These are phyloP conservation scores for Ametastegia equiseti DNA, from an alignment of 2,888 invertebrate genomes.

Conservation along the genomic window DNA sequence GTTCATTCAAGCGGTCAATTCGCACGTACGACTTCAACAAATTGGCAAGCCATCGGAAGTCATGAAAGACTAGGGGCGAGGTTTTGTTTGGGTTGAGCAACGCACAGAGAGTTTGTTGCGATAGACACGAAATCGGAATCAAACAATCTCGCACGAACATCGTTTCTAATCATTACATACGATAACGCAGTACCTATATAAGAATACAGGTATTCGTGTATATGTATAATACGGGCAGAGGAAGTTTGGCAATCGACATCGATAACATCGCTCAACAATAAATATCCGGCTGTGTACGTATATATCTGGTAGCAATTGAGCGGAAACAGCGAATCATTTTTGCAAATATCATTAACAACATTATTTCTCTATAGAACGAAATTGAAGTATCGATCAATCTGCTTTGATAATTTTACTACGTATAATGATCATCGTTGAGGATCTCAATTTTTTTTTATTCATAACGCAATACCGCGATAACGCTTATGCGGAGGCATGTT, in stretches of 20 bases:
- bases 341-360: background rate
- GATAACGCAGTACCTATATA: background rate
- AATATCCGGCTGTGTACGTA: slow-evolving; percentile 26
- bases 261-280: slow-evolving; percentile 40
- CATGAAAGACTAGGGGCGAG: background rate
- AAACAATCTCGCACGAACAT: slow-evolving; percentile 4
- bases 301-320: background rate
- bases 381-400: background rate
- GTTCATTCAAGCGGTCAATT: slow-evolving; percentile 8
- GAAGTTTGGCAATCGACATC: slow-evolving; percentile 42
- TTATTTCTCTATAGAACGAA: background rate
- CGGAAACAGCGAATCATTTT: slow-evolving; percentile 24
- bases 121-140: background rate
- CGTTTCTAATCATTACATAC: slow-evolving; percentile 36
- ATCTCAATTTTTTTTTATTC: background rate
- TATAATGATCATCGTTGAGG: no score
- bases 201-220: background rate
- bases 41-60: background rate
- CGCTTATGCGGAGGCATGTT: background rate
- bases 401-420: background rate
- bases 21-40: slow-evolving; percentile 6
- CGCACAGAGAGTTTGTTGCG: background rate
- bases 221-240: slow-evolving; percentile 27
- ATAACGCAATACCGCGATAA: background rate
- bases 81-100: slow-evolving; percentile 8